phyloP scores from a whole-genome alignment of 2,888 invertebrate genomes.

The Euplagia quadripunctaria region DNA sequence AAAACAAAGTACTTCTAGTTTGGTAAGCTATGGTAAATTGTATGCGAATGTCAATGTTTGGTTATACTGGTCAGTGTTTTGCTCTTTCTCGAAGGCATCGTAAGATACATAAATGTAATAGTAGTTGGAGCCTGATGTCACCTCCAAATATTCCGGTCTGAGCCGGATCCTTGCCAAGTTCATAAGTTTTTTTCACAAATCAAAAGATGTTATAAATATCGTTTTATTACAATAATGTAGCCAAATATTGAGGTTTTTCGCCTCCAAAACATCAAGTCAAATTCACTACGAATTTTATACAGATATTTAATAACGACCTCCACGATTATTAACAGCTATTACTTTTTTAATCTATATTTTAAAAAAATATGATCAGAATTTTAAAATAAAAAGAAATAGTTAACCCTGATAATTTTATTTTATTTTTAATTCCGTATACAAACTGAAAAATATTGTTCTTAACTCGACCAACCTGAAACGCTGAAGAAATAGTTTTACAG shows the following conservation, averaged over 20 bases:
- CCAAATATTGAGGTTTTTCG: not conserved
- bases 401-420: no score
- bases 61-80: slow-evolving; percentile 1
- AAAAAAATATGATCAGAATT: no score
- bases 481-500: no score
- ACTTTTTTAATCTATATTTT: no score
- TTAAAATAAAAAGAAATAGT: no score
- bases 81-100: slow-evolving; percentile 38
- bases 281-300: not conserved
- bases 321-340: not conserved
- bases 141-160: slow-evolving; percentile 43
- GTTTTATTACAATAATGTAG: not conserved
- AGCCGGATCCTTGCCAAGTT: slow-evolving; percentile 44
- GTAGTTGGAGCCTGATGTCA: slow-evolving; percentile 45
- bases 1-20: not conserved
- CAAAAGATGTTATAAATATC: slow-evolving; percentile 13
- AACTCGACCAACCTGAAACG: no score
- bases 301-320: not conserved
- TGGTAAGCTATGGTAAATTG: not conserved
- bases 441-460: no score
- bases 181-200: slow-evolving; percentile 27
- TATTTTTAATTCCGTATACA: no score
- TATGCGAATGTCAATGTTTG: not conserved
- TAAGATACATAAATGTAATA: slow-evolving; percentile 22
- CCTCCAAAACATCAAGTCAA: not conserved